Base-by-base conservation (phyloP, 92 coral and sea anemone genomes). In the Parazoanthus darwini region DNA sequence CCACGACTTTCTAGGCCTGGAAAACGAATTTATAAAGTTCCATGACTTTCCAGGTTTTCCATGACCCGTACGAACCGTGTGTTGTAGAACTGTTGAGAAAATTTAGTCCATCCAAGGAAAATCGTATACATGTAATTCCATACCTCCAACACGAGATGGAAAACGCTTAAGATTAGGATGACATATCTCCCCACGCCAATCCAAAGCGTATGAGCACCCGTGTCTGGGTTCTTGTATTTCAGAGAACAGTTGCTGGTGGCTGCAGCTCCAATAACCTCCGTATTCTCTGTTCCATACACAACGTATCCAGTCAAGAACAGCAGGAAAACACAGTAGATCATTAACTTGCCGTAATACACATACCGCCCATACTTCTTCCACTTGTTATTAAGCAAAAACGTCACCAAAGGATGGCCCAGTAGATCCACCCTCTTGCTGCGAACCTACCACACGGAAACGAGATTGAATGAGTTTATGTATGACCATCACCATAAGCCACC, bases 131-230 rank as follows among this genome's bases (percentile, higher is more conserved):
- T 29, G 33, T 29, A 22, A 6, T 20, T 65, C 80, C 88, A 75
- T 91, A 97, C 99, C 95, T 97, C 99, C 73, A 89, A 90, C 1
- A 95, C 75, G 5, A 97, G 86, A 85, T 97, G 99, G 73, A 94
- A 84, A 11, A 94, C 89, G 2, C 97, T 91, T 74, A 94, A 50
- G 6, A 88, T 88, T 42, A 97, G 77, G 70, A 97, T 91, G 14
- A 97, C 80, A 22, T 92, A 89, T 38, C 97, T 92, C 23, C 99
- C 99, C 81, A 81, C 77, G 0, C 54, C 82, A n/a, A 96, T 90
- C 92, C 95, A 96, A 76, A 95, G 51, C 1, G 88, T 78, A 56
- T 91, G 93, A 9, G 91, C 89, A n/a, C 81, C 35, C 8, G 93
- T 88, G n/a, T 58, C 75, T 5, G 82, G 67, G 43, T 85, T 76